Evolutionary conservation across 2,888 invertebrate genomes (phyloP).

Genomic region (Syrista parreyssii): DNA sequence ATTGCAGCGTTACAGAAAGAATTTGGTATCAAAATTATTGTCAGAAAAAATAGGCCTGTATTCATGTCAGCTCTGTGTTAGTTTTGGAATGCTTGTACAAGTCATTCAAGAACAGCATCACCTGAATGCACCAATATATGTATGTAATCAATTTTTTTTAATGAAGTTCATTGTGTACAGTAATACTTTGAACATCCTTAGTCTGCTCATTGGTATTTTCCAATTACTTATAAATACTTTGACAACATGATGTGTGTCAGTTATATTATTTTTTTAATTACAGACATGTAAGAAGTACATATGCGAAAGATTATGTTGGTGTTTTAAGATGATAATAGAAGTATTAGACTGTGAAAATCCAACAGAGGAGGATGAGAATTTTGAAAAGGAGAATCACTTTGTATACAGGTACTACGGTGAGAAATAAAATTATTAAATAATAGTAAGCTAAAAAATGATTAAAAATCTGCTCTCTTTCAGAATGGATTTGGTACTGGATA

Average conservation of each 20-base stretch:
- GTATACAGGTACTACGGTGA: slow-evolving; percentile 51
- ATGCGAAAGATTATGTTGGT: slow-evolving; percentile 56
- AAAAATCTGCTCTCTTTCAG: slow-evolving; percentile 32
- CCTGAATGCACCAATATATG: slow-evolving; percentile 54
- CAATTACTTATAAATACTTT: not conserved
- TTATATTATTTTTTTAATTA: slow-evolving; percentile 15
- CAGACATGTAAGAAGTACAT: slow-evolving; percentile 59
- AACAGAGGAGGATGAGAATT: slow-evolving; percentile 46
- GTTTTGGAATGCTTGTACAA: slow-evolving; percentile 53
- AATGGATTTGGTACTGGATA: slow-evolving; percentile 60
- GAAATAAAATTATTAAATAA: slow-evolving; percentile 8
- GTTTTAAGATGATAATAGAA: slow-evolving; percentile 55
- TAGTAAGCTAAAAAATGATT: not conserved
- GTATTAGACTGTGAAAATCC: slow-evolving; percentile 50
- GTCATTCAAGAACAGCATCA: slow-evolving; percentile 57
- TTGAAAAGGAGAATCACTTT: slow-evolving; percentile 57
- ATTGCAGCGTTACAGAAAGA: slow-evolving; percentile 52
- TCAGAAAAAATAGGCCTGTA: slow-evolving; percentile 55
- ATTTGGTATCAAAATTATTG: slow-evolving; percentile 44
- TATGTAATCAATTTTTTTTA: slow-evolving; percentile 31
- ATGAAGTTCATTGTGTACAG: not conserved
- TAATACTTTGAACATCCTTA: not conserved
- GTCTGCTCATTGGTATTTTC: not conserved
- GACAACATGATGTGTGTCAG: not conserved
- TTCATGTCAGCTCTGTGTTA: slow-evolving; percentile 51